Percentiles rank a stretch among this genome's conserved stretches.
These are phyloP conservation scores for Mesorhabditis belari DNA, from an alignment of 2,888 invertebrate genomes.

Conservation along the genomic window DNA sequence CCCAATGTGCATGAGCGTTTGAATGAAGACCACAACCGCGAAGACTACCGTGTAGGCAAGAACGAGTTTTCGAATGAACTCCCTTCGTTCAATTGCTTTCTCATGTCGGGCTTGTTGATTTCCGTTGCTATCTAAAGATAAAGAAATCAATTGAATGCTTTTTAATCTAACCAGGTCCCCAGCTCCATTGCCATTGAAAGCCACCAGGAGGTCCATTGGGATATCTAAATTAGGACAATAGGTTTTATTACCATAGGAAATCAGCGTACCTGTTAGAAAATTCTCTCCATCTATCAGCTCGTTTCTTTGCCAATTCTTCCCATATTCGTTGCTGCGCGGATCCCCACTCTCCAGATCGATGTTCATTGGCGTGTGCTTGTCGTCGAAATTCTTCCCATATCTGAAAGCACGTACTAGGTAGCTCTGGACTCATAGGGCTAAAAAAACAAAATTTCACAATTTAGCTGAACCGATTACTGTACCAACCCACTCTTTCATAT, in stretches of 20 bases:
- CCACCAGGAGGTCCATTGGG: slow-evolving; percentile 2
- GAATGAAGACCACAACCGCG: not conserved
- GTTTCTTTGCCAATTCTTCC: slow-evolving; percentile 2
- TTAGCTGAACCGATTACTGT: slow-evolving; percentile 27
- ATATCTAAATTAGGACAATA: not conserved
- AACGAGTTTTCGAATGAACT: not conserved
- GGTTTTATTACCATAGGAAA: not conserved
- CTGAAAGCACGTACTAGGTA: no score
- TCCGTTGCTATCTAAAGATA: not conserved
- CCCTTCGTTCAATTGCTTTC: not conserved
- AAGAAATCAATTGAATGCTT: no score
- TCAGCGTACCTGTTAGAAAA: not conserved
- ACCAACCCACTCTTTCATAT: not conserved
- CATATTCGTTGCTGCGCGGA: not conserved
- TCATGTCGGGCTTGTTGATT: not conserved
- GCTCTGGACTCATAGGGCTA: no score
- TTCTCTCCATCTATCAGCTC: not conserved
- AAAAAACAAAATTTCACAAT: slow-evolving; percentile 18
- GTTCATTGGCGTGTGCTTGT: not conserved
- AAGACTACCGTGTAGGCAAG: not conserved
- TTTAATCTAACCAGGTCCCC: no score
- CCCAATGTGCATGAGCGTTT: not conserved
- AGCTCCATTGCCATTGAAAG: slow-evolving; percentile 1
- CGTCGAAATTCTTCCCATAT: slow-evolving; percentile 1
- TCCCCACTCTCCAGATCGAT: no score